A percentile compares a stretch with the other conserved stretches of the same genome.
These are phyloP conservation scores for Phrynosoma platyrhinos DNA, from an alignment of 2,113 vertebrate genomes.

Conservation along the genomic window DNA sequence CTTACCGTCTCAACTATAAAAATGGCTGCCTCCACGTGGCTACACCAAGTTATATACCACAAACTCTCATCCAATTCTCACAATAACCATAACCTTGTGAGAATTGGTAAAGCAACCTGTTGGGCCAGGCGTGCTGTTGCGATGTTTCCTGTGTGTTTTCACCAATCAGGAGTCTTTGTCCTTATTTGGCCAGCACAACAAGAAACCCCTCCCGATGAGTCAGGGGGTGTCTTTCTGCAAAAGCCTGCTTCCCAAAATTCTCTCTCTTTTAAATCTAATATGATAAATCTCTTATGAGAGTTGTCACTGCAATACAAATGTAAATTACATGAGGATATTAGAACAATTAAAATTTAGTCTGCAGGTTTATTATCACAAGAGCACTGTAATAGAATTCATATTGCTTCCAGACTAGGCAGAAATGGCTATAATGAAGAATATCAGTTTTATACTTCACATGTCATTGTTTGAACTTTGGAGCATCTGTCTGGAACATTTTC, in stretches of 20 bases:
- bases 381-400: constrained; percentile 72
- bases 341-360: constrained; percentile 71
- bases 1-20: too few species aligned
- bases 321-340: constrained; percentile 67
- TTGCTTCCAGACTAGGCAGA: constrained; percentile 71
- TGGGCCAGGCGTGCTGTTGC: too few species aligned
- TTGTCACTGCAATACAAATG: constrained; percentile 67
- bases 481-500: background rate
- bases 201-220: too few species aligned
- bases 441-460: constrained; percentile 61
- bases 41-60: too few species aligned
- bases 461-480: constrained; percentile 60
- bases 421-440: constrained; percentile 67
- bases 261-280: background rate
- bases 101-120: too few species aligned
- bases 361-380: constrained; percentile 63
- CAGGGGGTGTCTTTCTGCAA: background rate
- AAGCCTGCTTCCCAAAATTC: background rate
- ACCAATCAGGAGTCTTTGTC: too few species aligned
- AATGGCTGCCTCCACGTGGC: too few species aligned
- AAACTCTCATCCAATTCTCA: too few species aligned
- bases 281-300: constrained; percentile 3
- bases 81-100: too few species aligned
- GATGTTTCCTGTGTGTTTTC: too few species aligned
- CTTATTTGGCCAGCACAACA: too few species aligned